Conservation (phyloP, 2,797 vertebrate genomes). For the Taenioides sp. region DNA sequence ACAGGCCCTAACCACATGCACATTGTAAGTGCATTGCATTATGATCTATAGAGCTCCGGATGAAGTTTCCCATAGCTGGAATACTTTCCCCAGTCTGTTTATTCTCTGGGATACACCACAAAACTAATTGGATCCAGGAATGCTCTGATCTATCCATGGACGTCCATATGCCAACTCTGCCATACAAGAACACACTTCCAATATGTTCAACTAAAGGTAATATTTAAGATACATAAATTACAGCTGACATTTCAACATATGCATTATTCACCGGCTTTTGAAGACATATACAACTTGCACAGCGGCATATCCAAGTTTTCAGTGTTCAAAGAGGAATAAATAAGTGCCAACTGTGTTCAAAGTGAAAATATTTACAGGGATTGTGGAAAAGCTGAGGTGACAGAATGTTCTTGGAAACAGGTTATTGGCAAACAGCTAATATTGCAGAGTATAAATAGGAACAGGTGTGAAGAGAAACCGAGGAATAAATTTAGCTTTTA, state of each 20-base stretch:
- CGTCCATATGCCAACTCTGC: background rate
- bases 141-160: background rate
- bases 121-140: slow-evolving; percentile 24
- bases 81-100: slow-evolving; percentile 22
- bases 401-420: slow-evolving; percentile 34
- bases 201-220: background rate
- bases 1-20: slow-evolving; percentile 26
- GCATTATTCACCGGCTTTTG: background rate
- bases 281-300: background rate
- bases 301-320: background rate
- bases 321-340: slow-evolving; percentile 11
- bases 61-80: slow-evolving; percentile 22
- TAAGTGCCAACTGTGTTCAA: slow-evolving; percentile 12
- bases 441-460: slow-evolving; percentile 4
- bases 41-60: slow-evolving; percentile 1
- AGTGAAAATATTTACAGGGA: slow-evolving; percentile 28
- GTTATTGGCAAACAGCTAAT: slow-evolving; percentile 15
- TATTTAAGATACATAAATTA: slow-evolving; percentile 6
- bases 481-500: slow-evolving; percentile 1
- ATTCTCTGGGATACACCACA: slow-evolving; percentile 11
- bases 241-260: slow-evolving; percentile 2
- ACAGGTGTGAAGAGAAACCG: slow-evolving; percentile 2
- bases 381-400: slow-evolving; percentile 29
- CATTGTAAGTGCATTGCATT: slow-evolving; percentile 9
- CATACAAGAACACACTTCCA: background rate